These are phyloP conservation scores for Parotocinclus haroldoi DNA, from an alignment of 2,797 vertebrate genomes.

Conservation along the genomic window DNA sequence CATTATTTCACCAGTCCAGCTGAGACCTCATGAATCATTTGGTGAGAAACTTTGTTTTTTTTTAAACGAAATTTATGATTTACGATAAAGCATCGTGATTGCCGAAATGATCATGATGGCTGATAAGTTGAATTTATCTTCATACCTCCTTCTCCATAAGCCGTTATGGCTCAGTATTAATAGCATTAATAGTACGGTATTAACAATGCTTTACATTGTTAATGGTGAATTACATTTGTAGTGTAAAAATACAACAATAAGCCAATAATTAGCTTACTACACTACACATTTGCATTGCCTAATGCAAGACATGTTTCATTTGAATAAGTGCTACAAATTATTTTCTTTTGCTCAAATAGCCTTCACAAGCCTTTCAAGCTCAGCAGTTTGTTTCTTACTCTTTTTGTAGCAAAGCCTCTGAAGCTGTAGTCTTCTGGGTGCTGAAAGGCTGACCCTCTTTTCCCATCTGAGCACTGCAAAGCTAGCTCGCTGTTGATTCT, in stretches of 20 bases:
- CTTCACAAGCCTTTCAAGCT: neutral
- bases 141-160: too few species aligned
- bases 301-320: too few species aligned
- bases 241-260: too few species aligned
- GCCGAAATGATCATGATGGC: slow-evolving; percentile 46
- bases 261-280: too few species aligned
- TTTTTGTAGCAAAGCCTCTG: slow-evolving; percentile 58
- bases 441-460: slow-evolving; percentile 71
- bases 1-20: slow-evolving; percentile 47
- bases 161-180: too few species aligned
- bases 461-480: slow-evolving; percentile 60
- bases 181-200: too few species aligned
- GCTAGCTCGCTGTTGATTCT: slow-evolving; percentile 51
- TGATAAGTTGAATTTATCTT: slow-evolving; percentile 12
- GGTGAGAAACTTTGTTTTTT: slow-evolving; percentile 56
- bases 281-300: too few species aligned
- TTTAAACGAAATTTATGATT: slow-evolving; percentile 58
- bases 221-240: too few species aligned
- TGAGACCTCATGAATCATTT: slow-evolving; percentile 40
- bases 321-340: too few species aligned
- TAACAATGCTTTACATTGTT: too few species aligned
- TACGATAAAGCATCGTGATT: slow-evolving; percentile 46
- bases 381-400: slow-evolving; percentile 54
- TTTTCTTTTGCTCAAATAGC: slow-evolving; percentile 4
- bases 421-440: slow-evolving; percentile 61